Evolutionary conservation across 2,113 vertebrate species (phyloP).

Genomic region (Notarius lentiginosus): DNA sequence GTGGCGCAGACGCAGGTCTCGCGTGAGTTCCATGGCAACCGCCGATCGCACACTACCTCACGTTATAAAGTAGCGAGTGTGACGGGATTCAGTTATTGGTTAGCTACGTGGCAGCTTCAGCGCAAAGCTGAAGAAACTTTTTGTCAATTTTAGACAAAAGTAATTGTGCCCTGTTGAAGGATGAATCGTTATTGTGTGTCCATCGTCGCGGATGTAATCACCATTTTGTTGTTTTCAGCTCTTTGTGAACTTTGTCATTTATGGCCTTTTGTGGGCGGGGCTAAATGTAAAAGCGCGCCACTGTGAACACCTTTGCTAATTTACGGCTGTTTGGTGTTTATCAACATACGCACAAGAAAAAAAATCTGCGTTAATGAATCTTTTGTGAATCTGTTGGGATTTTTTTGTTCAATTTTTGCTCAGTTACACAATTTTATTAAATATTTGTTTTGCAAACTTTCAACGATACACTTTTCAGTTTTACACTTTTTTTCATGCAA

Average conservation of each 20-base stretch:
- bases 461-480: not conserved
- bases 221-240: not conserved
- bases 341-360: no score
- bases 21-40: conserved; percentile 67
- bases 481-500: not conserved
- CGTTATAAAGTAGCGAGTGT: not conserved
- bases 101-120: not conserved
- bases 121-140: not conserved
- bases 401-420: not conserved
- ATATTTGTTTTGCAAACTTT: not conserved
- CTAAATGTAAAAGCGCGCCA: not conserved
- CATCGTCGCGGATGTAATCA: no score
- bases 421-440: not conserved
- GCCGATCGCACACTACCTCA: not conserved
- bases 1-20: conserved; percentile 68
- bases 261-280: not conserved
- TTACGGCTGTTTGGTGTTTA: not conserved
- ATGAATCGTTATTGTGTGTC: no score
- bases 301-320: not conserved
- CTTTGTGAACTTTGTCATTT: not conserved
- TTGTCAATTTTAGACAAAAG: no score
- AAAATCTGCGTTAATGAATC: not conserved
- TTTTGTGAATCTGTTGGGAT: no score
- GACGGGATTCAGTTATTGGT: not conserved
- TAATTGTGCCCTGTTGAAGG: no score